These are phyloP conservation scores for Sitta europaea DNA, from an alignment of 2,113 vertebrate genomes.

Conservation along the genomic window DNA sequence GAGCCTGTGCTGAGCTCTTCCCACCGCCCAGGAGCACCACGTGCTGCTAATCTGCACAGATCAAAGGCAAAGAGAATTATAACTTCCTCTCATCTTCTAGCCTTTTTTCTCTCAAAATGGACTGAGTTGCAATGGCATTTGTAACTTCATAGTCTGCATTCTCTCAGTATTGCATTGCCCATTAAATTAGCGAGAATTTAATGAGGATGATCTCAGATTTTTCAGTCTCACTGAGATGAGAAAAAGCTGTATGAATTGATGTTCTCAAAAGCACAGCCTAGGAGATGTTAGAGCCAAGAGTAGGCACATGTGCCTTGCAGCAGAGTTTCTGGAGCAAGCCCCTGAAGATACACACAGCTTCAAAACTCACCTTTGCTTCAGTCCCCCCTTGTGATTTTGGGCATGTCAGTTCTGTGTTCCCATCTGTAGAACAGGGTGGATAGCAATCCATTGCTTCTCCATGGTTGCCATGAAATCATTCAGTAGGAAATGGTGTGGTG, in stretches of 20 bases:
- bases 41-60: neutral
- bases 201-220: neutral
- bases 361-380: neutral
- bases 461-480: neutral
- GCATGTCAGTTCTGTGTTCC: neutral
- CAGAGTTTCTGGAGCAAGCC: neutral
- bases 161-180: neutral
- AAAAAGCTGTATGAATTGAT: neutral
- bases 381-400: neutral
- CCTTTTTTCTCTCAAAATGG: neutral
- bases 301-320: neutral
- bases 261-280: neutral
- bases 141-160: neutral
- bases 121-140: neutral
- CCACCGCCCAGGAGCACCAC: neutral
- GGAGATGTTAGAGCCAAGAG: neutral
- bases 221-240: neutral
- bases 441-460: neutral
- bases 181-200: conserved; percentile 17
- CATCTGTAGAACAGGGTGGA: neutral
- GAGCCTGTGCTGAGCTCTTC: neutral
- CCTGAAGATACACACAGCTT: neutral
- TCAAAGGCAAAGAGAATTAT: neutral
- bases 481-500: neutral
- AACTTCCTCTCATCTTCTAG: neutral